phyloP scores from a whole-genome alignment of 1,140 invertebrate species.

The Leptopilina clavipes region DNA sequence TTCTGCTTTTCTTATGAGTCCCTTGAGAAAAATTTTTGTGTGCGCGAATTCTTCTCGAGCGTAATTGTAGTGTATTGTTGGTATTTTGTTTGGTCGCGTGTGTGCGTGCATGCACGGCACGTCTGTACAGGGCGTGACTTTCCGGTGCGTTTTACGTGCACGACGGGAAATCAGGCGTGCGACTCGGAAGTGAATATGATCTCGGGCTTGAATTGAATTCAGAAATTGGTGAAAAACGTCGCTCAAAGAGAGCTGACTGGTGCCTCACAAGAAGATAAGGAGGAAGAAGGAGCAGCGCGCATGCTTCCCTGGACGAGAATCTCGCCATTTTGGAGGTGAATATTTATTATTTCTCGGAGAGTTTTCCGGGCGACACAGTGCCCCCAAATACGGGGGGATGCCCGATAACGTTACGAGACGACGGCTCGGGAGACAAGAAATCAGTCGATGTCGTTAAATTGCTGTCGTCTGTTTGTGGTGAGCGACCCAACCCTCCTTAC shows the following conservation, averaged over 20 bases:
- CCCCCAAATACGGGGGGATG: background rate
- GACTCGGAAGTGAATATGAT: constrained; percentile 49
- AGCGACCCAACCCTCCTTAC: constrained; percentile 64
- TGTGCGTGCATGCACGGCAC: constrained; percentile 59
- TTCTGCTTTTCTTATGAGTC: background rate
- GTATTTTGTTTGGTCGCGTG: constrained; percentile 4
- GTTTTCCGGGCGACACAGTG: constrained; percentile 23
- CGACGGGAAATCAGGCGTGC: constrained; percentile 26
- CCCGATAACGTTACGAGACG: background rate
- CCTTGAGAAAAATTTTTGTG: background rate
- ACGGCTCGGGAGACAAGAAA: background rate
- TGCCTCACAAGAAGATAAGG: constrained; percentile 4
- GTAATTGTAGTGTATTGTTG: background rate
- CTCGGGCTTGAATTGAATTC: constrained; percentile 52
- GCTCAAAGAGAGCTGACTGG: constrained; percentile 33
- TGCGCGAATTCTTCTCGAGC: background rate
- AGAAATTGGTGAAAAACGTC: constrained; percentile 51
- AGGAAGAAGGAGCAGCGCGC: constrained; percentile 62
- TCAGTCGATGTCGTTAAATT: constrained; percentile 40
- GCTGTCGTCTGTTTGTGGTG: background rate
- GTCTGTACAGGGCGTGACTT: constrained; percentile 64
- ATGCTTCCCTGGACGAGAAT: constrained; percentile 62
- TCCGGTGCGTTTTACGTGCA: constrained; percentile 58
- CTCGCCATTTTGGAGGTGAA: constrained; percentile 74
- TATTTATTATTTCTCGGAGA: constrained; percentile 58